Percentiles rank a stretch among this genome's conserved stretches.
Conservation (phyloP, 2,888 invertebrate species). For the Drosophila siamana region DNA sequence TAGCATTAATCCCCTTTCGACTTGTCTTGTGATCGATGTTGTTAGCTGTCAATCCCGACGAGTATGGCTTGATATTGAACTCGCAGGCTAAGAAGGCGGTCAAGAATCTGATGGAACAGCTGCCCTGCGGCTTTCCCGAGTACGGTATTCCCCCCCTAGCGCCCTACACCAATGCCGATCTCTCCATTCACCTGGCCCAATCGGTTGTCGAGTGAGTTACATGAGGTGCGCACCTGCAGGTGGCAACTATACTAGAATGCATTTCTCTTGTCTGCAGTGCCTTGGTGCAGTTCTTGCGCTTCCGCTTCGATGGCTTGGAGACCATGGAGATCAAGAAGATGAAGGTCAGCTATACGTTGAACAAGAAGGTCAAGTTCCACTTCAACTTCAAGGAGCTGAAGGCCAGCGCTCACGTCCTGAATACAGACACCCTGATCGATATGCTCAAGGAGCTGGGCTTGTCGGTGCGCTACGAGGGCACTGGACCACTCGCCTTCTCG, state of each 20-base stretch:
- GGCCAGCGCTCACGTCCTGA: conserved; percentile 65
- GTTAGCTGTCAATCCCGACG: conserved; percentile 59
- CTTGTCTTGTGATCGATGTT: no score
- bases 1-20: conserved; percentile 10
- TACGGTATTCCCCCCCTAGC: conserved; percentile 82
- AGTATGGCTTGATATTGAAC: conserved; percentile 75
- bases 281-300: conserved; percentile 71
- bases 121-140: conserved; percentile 83
- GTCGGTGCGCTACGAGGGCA: conserved; percentile 74
- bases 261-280: conserved; percentile 45
- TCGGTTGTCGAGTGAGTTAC: conserved; percentile 76
- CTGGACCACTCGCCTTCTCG: conserved; percentile 74
- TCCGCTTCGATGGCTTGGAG: conserved; percentile 83
- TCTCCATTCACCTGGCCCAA: conserved; percentile 67
- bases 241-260: not conserved
- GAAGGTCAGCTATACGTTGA: conserved; percentile 77
- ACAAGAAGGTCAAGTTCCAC: conserved; percentile 77
- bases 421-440: conserved; percentile 73
- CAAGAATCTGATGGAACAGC: conserved; percentile 63
- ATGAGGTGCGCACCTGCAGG: not conserved
- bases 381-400: conserved; percentile 68
- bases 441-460: conserved; percentile 71
- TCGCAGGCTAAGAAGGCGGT: conserved; percentile 75
- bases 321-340: conserved; percentile 75
- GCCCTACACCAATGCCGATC: conserved; percentile 81